A percentile compares a stretch with the other conserved stretches of the same genome.
Evolutionary conservation across 2,888 invertebrate genomes (phyloP).

Genomic region (Linnaemya tessellans): DNA sequence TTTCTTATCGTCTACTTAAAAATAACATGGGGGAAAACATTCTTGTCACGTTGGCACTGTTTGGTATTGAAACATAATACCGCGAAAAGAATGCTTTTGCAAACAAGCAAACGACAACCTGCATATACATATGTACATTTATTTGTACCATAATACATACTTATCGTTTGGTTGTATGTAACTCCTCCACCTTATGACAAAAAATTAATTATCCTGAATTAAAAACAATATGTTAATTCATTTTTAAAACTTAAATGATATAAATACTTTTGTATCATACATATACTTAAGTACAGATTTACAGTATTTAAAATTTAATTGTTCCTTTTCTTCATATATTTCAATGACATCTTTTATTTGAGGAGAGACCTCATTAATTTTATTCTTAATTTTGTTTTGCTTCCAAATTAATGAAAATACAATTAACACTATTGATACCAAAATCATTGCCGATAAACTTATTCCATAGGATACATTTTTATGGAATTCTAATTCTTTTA

Average conservation of each 20-base stretch:
- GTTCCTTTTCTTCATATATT: background rate
- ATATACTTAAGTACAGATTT: background rate
- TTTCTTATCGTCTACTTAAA: too few species aligned
- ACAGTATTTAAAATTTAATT: background rate
- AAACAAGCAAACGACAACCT: too few species aligned
- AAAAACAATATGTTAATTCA: background rate
- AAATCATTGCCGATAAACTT: background rate
- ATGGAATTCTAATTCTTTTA: slow-evolving; percentile 4
- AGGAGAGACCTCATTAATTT: too few species aligned
- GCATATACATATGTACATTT: too few species aligned
- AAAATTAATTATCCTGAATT: slow-evolving; percentile 6
- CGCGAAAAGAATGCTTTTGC: too few species aligned
- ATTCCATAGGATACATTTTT: slow-evolving; percentile 4
- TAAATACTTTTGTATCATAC: background rate
- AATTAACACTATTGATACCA: background rate
- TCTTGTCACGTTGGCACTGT: too few species aligned
- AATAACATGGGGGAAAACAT: too few species aligned
- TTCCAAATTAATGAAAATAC: background rate
- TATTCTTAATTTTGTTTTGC: too few species aligned
- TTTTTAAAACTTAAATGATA: background rate
- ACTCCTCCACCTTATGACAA: slow-evolving; percentile 3
- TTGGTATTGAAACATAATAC: too few species aligned
- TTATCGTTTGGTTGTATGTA: background rate
- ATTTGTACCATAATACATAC: too few species aligned
- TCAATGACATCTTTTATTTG: too few species aligned